Percentiles rank a stretch among this genome's conserved stretches.
phyloP scores from a whole-genome alignment of 2,888 invertebrate species.

The Gnatocerus cornutus region DNA sequence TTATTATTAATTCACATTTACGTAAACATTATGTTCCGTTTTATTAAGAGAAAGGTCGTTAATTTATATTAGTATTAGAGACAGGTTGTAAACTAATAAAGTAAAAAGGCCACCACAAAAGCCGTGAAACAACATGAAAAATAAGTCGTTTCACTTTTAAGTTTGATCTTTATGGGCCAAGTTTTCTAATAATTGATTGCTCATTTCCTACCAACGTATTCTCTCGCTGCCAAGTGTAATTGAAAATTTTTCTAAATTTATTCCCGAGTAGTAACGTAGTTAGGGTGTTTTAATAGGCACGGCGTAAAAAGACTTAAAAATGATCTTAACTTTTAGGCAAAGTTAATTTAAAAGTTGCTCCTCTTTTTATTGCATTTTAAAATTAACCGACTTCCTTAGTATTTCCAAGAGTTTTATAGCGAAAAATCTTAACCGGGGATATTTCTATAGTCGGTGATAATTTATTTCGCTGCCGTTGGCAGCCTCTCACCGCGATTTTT shows the following conservation, averaged over 20 bases:
- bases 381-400: slow-evolving; percentile 52
- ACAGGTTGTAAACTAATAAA: slow-evolving; percentile 44
- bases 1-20: slow-evolving; percentile 45
- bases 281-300: slow-evolving; percentile 41
- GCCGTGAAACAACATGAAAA: slow-evolving; percentile 50
- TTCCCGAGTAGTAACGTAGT: slow-evolving; percentile 35
- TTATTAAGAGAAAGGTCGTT: slow-evolving; percentile 43
- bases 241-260: slow-evolving; percentile 42
- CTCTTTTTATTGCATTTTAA: slow-evolving; percentile 55
- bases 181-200: slow-evolving; percentile 56
- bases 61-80: slow-evolving; percentile 41
- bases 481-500: slow-evolving; percentile 49
- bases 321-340: slow-evolving; percentile 53
- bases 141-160: slow-evolving; percentile 53
- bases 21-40: slow-evolving; percentile 45
- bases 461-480: slow-evolving; percentile 55
- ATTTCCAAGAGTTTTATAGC: slow-evolving; percentile 51
- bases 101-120: slow-evolving; percentile 39
- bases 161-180: slow-evolving; percentile 53
- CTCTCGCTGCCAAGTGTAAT: slow-evolving; percentile 20
- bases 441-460: slow-evolving; percentile 53
- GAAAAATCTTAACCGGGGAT: slow-evolving; percentile 50
- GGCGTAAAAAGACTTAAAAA: slow-evolving; percentile 49
- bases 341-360: slow-evolving; percentile 57
- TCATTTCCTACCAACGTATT: slow-evolving; percentile 35